phyloP scores from a whole-genome alignment of 2,113 vertebrate genomes.

The Lycocorax pyrrhopterus region DNA sequence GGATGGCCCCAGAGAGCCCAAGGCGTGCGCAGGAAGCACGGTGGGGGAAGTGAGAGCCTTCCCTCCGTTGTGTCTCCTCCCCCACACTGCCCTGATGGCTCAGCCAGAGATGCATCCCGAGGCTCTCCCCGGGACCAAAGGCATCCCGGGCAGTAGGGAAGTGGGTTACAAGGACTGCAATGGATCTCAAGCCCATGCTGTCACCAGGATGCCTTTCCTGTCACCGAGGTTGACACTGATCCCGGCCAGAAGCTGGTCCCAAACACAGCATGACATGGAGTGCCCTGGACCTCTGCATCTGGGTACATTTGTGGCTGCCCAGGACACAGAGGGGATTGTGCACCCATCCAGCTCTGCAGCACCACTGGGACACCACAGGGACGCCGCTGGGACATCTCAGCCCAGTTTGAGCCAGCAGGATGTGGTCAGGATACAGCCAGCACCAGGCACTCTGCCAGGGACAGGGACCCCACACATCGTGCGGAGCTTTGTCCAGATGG shows the following conservation, averaged over 20 bases:
- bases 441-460: background rate
- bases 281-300: fast-evolving
- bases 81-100: background rate
- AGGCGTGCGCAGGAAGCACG: fast-evolving
- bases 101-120: background rate
- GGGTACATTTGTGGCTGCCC: background rate
- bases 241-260: background rate
- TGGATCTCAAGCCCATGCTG: background rate
- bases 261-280: fast-evolving
- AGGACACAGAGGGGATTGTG: background rate
- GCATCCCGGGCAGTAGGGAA: conserved; percentile 45
- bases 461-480: background rate
- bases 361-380: fast-evolving
- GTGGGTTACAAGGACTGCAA: background rate
- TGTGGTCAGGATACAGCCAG: background rate
- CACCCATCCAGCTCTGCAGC: background rate
- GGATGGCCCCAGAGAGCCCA: background rate
- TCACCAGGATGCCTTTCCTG: background rate
- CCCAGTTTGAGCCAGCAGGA: background rate
- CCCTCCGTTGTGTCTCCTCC: background rate
- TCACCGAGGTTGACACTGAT: background rate
- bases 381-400: background rate
- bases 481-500: background rate
- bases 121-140: background rate
- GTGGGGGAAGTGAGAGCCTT: background rate